Percentiles rank a stretch among this genome's conserved stretches.
phyloP scores from a whole-genome alignment of 2,888 invertebrate genomes.

The Caenorhabditis sp. region DNA sequence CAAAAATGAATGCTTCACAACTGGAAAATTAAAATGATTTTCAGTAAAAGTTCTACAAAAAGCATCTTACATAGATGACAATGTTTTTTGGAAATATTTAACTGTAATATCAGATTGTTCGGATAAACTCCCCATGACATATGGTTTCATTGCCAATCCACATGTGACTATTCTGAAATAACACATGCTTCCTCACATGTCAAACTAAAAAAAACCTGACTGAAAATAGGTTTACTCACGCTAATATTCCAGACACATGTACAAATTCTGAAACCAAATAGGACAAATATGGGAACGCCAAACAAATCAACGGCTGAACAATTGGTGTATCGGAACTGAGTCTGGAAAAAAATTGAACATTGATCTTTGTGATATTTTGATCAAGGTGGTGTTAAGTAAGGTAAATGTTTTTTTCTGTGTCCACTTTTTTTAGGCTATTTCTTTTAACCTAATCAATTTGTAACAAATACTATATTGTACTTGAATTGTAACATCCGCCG shows the following conservation, averaged over 20 bases:
- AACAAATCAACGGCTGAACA: constrained; percentile 96
- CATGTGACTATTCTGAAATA: constrained; percentile 93
- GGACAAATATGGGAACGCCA: constrained; percentile 94
- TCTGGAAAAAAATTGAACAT: too few relatives aligned
- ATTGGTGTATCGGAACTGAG: constrained; percentile 93
- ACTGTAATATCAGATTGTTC: constrained; percentile 61
- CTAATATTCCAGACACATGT: constrained; percentile 95
- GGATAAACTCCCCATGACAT: constrained; percentile 61
- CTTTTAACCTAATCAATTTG: too few relatives aligned
- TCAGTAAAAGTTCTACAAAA: neutral
- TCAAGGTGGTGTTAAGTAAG: too few relatives aligned
- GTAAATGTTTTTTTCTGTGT: too few relatives aligned
- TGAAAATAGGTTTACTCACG: constrained; percentile 81
- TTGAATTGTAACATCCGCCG: too few relatives aligned
- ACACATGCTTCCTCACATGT: too few relatives aligned
- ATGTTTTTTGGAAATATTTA: constrained; percentile 95
- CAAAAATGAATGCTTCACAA: constrained; percentile 97
- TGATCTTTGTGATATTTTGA: too few relatives aligned
- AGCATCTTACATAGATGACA: constrained; percentile 80
- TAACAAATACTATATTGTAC: too few relatives aligned
- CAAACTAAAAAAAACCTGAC: too few relatives aligned
- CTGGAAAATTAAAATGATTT: constrained; percentile 71
- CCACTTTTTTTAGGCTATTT: neutral
- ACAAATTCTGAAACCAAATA: constrained; percentile 97
- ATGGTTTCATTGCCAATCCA: constrained; percentile 88